Evolutionary conservation across 2,113 vertebrate genomes (phyloP).

Genomic region (Camelus dromedarius): DNA sequence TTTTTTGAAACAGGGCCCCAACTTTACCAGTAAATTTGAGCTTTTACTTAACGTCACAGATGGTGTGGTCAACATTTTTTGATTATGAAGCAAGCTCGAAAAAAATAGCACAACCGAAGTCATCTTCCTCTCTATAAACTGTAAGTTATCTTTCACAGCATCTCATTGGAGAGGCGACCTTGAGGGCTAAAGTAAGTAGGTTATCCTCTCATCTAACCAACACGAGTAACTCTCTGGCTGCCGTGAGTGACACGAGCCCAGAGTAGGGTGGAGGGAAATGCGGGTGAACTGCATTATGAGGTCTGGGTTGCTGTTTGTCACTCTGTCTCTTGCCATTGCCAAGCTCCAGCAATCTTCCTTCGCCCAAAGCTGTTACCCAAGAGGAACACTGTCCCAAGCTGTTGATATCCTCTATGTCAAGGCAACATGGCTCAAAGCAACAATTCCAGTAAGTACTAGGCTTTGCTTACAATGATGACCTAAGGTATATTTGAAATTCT

Average conservation of each 20-base stretch:
- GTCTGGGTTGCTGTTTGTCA: constrained; percentile 77
- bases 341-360: constrained; percentile 74
- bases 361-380: constrained; percentile 73
- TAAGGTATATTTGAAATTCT: neutral
- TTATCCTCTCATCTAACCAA: constrained; percentile 80
- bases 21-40: constrained; percentile 82
- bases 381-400: constrained; percentile 80
- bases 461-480: neutral
- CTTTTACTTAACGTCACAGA: constrained; percentile 78
- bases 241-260: constrained; percentile 52
- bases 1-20: constrained; percentile 72
- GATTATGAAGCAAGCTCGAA: constrained; percentile 85
- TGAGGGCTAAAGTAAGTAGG: constrained; percentile 84
- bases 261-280: constrained; percentile 66
- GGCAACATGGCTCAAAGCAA: constrained; percentile 82
- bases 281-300: constrained; percentile 77
- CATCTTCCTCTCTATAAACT: constrained; percentile 73
- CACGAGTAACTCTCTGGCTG: constrained; percentile 47
- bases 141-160: constrained; percentile 78
- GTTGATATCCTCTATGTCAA: constrained; percentile 82
- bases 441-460: constrained; percentile 84
- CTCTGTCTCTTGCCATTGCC: constrained; percentile 78
- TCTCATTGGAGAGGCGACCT: constrained; percentile 67
- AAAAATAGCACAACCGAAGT: constrained; percentile 77
- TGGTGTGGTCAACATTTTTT: constrained; percentile 80